Base-by-base conservation (phyloP, 2,888 invertebrate genomes). In the Hetaerina titia region DNA sequence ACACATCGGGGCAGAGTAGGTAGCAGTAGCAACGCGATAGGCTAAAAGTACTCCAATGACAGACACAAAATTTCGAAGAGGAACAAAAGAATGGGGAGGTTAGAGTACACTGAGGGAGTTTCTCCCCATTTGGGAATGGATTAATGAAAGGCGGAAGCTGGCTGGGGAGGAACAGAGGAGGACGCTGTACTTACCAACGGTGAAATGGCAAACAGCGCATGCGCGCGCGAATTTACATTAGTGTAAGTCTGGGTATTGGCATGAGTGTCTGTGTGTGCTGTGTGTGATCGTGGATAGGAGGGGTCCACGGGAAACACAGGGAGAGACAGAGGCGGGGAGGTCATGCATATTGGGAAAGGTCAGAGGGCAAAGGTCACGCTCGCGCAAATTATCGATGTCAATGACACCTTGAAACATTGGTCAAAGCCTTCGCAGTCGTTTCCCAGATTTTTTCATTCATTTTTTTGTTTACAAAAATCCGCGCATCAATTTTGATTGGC, bases 361-460 rank as follows among this genome's bases (percentile, higher is more conserved):
- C 81, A 81, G 81, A 81, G 81, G 81, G 81, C 81, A 81, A 81
- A 81, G 81, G 81, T 81, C 81, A 31, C 81, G 81, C 81, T 69
- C 69, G 22, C 22, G 22, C 5, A 25, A 81, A 81, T 81, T 81
- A 81, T 81, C 81, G 81, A 81, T 81, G 81, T 81, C 81, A 81
- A 81, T 81, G 81, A 81, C 81, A 81, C 81, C 81, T 81, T 31
- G 81, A 81, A 31, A 81, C 81, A 31, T 31, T 81, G 81, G 13
- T 81, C 81, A 81, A 81, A 81, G 25, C 81, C 81, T 81, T 81
- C 81, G 25, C 81, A 81, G 81, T 31, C 25, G 81, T 8, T 15
- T 81, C 81, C 25, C 81, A 81, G 81, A 81, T 81, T 81, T 69
- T 69, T 69, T 9, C 13, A 31, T 31, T 81, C 25, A 4, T 7